phyloP scores from a whole-genome alignment of 2,888 invertebrate species.

The Phrixothrix hirtus region DNA sequence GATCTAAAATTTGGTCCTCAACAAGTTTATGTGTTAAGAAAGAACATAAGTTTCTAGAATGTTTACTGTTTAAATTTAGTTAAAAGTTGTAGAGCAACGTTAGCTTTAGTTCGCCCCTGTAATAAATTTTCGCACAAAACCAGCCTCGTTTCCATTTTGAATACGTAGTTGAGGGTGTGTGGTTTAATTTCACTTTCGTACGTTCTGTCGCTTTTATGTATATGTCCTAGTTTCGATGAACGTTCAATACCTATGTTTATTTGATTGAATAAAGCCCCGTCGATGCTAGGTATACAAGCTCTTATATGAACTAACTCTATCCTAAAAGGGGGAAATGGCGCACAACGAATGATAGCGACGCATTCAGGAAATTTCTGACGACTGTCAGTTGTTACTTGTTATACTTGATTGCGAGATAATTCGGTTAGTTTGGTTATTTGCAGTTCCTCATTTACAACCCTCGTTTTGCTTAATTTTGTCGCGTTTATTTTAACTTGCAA shows the following conservation, averaged over 20 bases:
- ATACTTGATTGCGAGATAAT: conserved; percentile 29
- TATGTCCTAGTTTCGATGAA: conserved; percentile 20
- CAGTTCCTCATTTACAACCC: conserved; percentile 8
- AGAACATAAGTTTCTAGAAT: too few relatives aligned
- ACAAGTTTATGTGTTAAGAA: too few relatives aligned
- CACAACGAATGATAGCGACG: conserved; percentile 15
- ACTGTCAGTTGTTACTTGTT: conserved; percentile 25
- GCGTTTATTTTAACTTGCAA: conserved; percentile 1
- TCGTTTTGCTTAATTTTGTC: conserved; percentile 10
- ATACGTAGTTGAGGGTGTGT: conserved; percentile 18
- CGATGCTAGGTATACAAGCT: conserved; percentile 17
- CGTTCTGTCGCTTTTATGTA: conserved; percentile 22
- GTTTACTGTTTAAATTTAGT: conserved; percentile 5
- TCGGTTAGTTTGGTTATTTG: conserved; percentile 27
- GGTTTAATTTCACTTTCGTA: conserved; percentile 20
- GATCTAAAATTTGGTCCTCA: too few relatives aligned
- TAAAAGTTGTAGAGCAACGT: conserved; percentile 13
- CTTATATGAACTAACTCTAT: conserved; percentile 11
- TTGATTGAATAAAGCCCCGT: conserved; percentile 17
- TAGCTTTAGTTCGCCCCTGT: conserved; percentile 13
- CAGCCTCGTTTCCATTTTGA: conserved; percentile 15
- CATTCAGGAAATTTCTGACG: conserved; percentile 28
- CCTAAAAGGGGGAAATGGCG: conserved; percentile 20
- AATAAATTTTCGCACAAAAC: conserved; percentile 17
- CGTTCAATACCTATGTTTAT: conserved; percentile 21